Evolutionary conservation across 2,113 vertebrate genomes (phyloP), one percentile per base, ranked within the genome.

Genomic region (Phalacrocorax brasilianus): DNA sequence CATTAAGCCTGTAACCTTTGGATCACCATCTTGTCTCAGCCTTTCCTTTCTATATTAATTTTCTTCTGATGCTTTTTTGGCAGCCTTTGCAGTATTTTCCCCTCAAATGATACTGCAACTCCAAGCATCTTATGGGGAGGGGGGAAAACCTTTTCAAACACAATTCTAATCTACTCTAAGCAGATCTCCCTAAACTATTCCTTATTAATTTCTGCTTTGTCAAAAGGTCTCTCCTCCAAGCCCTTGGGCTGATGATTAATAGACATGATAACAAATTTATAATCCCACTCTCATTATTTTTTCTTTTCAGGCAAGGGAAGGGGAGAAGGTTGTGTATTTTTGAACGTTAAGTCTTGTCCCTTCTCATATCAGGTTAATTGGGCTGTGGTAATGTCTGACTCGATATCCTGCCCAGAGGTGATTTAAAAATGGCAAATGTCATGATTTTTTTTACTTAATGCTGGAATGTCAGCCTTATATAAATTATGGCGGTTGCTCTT

Each of bases 341-440:
- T 82, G 40, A 95, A 86, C 0, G 0, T 55, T 89, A 92, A 80
- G 82, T 61, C 24, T 84, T 62, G 52, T 73, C 79, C 32, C 47
- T 96, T 49, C 70, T 96, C 89, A 97, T 96, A 96, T 93, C 85
- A 82, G 40, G 79, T 86, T 98, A 96, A 96, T 93, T 96, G 87
- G 85, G 67, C 72, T 92, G 85, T 91, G 66, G 91, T 82, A 94
- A 91, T 58, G 63, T 93, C 94, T 96, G 95, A 73, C 85, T 93
- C 77, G 67, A 86, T 91, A 97, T 97, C 76, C 82, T 97, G 91
- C 40, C 55, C 91, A 85, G 53, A 93, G 59, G 65, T 92, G 89
- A 96, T 95, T 96, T 97, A 8, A 95, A 98, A 98, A 97, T 78
- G 79, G 80, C 83, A 96, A 96, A 94, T 66, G 49, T 71, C 18